Evolutionary conservation across 2,888 invertebrate genomes (phyloP).

Genomic region (Tanaodytes sp.): DNA sequence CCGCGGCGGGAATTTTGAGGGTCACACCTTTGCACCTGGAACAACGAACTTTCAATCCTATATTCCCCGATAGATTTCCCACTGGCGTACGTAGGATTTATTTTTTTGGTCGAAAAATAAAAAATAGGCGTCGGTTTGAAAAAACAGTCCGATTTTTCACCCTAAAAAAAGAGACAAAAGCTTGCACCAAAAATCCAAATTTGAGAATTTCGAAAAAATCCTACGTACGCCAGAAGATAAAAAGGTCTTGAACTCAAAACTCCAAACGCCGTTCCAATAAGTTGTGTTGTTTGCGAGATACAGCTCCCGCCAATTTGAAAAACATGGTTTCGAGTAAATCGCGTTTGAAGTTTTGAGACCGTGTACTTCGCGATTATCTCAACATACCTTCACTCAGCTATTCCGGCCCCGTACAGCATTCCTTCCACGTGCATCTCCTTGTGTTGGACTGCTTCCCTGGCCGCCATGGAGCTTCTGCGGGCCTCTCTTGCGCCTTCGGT

Average conservation of each 20-base stretch:
- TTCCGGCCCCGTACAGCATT: neutral
- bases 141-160: conserved; percentile 1
- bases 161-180: conserved; percentile 16
- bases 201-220: conserved; percentile 3
- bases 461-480: conserved; percentile 3
- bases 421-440: neutral
- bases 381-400: conserved; percentile 11
- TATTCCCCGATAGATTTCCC: conserved; percentile 5
- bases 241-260: neutral
- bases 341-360: conserved; percentile 17
- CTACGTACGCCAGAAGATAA: conserved; percentile 3
- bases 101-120: conserved; percentile 4
- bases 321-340: conserved; percentile 11
- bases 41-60: conserved; percentile 7
- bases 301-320: conserved; percentile 8
- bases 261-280: conserved; percentile 5
- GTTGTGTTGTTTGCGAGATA: conserved; percentile 8
- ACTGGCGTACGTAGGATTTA: conserved; percentile 1
- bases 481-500: conserved; percentile 11
- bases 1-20: neutral
- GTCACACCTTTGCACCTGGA: conserved; percentile 12
- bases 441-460: neutral
- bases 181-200: conserved; percentile 10
- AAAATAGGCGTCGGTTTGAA: conserved; percentile 5
- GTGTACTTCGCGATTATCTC: neutral